These are phyloP conservation scores for Caenorhabditis zanzibari DNA, from an alignment of 2,888 invertebrate genomes.

Conservation along the genomic window DNA sequence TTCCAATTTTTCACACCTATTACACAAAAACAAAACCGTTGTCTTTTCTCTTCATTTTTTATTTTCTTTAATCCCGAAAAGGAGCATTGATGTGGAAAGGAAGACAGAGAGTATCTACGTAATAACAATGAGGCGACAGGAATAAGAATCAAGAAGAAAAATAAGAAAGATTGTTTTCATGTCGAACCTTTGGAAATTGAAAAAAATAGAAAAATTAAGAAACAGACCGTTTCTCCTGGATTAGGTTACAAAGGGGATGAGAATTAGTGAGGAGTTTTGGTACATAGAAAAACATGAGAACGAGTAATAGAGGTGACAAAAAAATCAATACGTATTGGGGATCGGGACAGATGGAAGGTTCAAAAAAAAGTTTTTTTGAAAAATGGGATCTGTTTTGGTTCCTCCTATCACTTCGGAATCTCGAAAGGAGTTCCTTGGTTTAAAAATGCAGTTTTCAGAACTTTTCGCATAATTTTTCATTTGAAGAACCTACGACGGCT, in stretches of 20 bases:
- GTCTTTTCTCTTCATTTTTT: background rate
- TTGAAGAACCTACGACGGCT: too few species aligned
- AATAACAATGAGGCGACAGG: conserved; percentile 6
- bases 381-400: too few species aligned
- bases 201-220: background rate
- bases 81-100: conserved; percentile 21
- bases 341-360: too few species aligned
- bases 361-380: too few species aligned
- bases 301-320: background rate
- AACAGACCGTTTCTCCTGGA: background rate
- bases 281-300: too few species aligned
- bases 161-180: conserved; percentile 20
- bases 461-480: too few species aligned
- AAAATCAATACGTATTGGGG: too few species aligned
- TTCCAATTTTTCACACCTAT: conserved; percentile 24
- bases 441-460: too few species aligned
- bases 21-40: conserved; percentile 35
- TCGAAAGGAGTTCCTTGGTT: too few species aligned
- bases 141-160: background rate
- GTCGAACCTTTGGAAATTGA: conserved; percentile 8
- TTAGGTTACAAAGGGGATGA: background rate
- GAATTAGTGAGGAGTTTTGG: background rate
- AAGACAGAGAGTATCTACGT: background rate
- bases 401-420: too few species aligned
- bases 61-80: conserved; percentile 21